Conservation (phyloP, 1,140 invertebrate genomes). For the Drosophila sproati region DNA sequence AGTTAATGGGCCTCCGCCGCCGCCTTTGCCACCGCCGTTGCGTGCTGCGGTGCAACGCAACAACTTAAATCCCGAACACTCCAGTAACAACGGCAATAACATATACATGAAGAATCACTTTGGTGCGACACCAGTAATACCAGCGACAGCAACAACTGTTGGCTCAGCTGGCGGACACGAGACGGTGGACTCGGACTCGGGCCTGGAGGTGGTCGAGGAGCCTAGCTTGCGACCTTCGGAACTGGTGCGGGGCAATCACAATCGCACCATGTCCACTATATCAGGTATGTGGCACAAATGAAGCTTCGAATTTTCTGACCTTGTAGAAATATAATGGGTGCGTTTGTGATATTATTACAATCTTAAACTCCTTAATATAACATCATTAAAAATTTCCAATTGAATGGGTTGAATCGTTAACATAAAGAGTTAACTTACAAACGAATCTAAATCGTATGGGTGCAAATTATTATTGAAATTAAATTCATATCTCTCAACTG, state of each 20-base stretch:
- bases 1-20: conserved; percentile 86
- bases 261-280: conserved; percentile 84
- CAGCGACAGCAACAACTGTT: conserved; percentile 13
- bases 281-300: conserved; percentile 64
- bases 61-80: conserved; percentile 44
- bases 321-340: too few species aligned
- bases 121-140: conserved; percentile 1
- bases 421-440: too few species aligned
- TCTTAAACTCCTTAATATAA: too few species aligned
- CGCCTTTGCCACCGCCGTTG: conserved; percentile 87
- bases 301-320: not conserved
- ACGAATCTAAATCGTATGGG: too few species aligned
- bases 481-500: not conserved
- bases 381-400: too few species aligned
- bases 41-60: conserved; percentile 77
- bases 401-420: too few species aligned
- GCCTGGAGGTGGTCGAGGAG: conserved; percentile 87
- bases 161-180: conserved; percentile 34
- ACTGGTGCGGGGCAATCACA: conserved; percentile 85
- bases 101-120: conserved; percentile 64
- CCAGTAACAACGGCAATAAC: conserved; percentile 34
- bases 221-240: conserved; percentile 87
- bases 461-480: not conserved
- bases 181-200: conserved; percentile 78
- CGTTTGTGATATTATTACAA: too few species aligned